Evolutionary conservation across 37 sponge, comb jelly and placozoan species (phyloP), one percentile per base, ranked within the genome.

Genomic region (Aplysina aerophoba): DNA sequence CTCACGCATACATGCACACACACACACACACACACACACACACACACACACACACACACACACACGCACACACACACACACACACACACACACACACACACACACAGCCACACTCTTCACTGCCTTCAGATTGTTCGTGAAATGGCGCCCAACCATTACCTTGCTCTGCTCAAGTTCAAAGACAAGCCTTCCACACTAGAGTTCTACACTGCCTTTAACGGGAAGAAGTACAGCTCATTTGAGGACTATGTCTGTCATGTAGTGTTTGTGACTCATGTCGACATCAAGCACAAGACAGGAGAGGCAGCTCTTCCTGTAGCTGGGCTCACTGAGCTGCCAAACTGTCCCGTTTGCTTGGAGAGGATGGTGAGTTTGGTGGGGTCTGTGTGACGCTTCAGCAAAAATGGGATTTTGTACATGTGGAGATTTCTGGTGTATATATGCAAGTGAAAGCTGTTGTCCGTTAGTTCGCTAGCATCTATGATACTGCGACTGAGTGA

Each of bases 301-400:
- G 92, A 87, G 11, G 88, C 88, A 14, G 41, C 87, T 16, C 62
- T 85, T 22, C 83, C 89, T 28, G 0, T 50, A 0, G 57, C 73
- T 0, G 91, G 93, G 28, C 72, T 91, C 41, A 89, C 88, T 12
- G 99, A 98, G 69, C 87, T 98, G 28, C 99, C 99, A 6, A 88
- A 83, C 15, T 98, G 99, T 82, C 95, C 99, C 65, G 99, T 98
- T 17, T 98, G 99, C 69, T 78, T 98, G 44, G 99, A 98, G 66
- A 88, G 73, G 53, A 68, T 96, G 66, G 96, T 93, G 62, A 63
- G 85, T 50, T 8, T 31, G 20, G 22, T 37, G 8, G 66, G 22
- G 22, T 65, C 30, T 65, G 22, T 16, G 59, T 57, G 59, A 57
- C 15, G 59, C 59, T 20, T 15, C 17, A 17, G 59, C 15, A 20